Base-by-base conservation (phyloP, 2,888 invertebrate genomes). In the Cyrtodaria siliqua region DNA sequence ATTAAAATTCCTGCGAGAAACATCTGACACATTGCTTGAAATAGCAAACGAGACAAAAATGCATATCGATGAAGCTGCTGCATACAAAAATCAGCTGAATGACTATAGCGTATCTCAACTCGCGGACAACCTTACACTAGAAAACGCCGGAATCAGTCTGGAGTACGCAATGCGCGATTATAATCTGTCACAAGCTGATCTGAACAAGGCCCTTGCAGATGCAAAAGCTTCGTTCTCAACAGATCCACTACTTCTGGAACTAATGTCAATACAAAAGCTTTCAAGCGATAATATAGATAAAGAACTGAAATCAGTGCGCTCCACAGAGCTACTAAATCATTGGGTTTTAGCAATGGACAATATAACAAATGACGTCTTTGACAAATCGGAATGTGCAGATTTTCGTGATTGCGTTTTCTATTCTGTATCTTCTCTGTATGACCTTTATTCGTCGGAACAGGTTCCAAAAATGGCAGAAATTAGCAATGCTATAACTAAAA, bases 321-420 rank as follows among this genome's bases (percentile, higher is more conserved):
- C 18, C 14, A 49, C 24, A 23, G n/a, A 27, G n/a, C 4, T 69
- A 14, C 8, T 61, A 49, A 29, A 53, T 42, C 23, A 44, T 18
- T 69, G 69, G 69, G 64, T 62, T 40, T 16, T 44, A 0, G 55
- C 57, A 1, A 57, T 71, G 56, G 62, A 67, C 38, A 76, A 70
- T 23, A 23, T 27, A 14, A 62, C 61, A 27, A 24, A 18, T 1
- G 33, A 27, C 1, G 66, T 44, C 40, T 76, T 76, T 16, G 27
- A 56, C 40, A 57, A 56, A 24, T 27, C 40, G 9, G 57, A 70
- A 26, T 76, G 76, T 56, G 33, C 16, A 2, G 61, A 27, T 9
- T 76, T 76, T 29, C 52, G 52, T 18, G 76, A 76, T 29, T 76
- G 76, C 18, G 20, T 67, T 2, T 67, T 66, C 16, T 71, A 56